Conservation (phyloP, 2,888 invertebrate species). For the Enoplolaimus lenunculus region DNA sequence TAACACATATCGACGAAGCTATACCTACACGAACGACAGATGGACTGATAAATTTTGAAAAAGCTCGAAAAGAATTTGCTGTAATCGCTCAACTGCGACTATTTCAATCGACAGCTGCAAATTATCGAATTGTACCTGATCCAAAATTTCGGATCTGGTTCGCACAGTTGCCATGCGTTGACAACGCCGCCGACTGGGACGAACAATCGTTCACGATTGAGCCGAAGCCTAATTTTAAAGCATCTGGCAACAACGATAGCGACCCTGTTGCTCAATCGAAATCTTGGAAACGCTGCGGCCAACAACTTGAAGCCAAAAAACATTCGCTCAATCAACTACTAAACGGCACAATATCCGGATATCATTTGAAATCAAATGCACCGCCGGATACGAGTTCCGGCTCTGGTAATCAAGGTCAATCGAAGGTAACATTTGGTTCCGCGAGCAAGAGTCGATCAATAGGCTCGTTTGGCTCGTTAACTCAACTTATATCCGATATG, state of each 20-base stretch:
- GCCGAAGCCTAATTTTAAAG: background rate
- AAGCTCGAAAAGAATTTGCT: constrained; percentile 93
- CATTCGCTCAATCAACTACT: background rate
- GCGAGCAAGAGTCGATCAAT: background rate
- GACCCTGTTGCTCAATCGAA: too few species aligned
- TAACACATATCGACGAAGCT: constrained; percentile 96
- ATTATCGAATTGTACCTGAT: constrained; percentile 73
- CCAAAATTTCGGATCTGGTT: constrained; percentile 87
- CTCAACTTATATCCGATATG: constrained; percentile 8
- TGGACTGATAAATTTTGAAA: constrained; percentile 90
- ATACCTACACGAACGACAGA: constrained; percentile 55
- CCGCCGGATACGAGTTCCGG: background rate
- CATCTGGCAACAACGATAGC: too few species aligned
- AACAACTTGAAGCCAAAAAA: background rate
- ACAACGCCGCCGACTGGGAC: constrained; percentile 76
- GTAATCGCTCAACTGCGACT: constrained; percentile 85
- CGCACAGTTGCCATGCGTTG: constrained; percentile 66
- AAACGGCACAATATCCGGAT: background rate
- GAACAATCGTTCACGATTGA: constrained; percentile 4
- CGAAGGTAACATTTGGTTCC: background rate
- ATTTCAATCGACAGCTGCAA: constrained; percentile 86
- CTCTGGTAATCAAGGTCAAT: background rate
- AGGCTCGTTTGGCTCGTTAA: constrained; percentile 9
- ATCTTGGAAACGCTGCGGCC: background rate
- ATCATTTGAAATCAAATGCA: background rate